These are phyloP conservation scores for Caracal caracal DNA, from an alignment of 2,113 vertebrate genomes.

Conservation along the genomic window DNA sequence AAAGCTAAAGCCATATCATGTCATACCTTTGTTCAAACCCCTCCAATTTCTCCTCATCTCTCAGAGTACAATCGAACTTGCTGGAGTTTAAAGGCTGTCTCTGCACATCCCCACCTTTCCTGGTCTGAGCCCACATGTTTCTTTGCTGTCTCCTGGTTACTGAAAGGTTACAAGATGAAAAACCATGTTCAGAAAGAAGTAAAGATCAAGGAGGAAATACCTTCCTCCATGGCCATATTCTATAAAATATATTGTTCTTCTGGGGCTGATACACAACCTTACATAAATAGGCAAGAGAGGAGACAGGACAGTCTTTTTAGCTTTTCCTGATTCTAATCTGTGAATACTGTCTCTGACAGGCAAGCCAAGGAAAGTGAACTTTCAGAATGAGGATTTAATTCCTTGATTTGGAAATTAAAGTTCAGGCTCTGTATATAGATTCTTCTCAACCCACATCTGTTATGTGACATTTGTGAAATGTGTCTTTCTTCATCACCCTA, in stretches of 20 bases:
- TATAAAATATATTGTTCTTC: not conserved
- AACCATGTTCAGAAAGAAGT: slow-evolving; percentile 20
- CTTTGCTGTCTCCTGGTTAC: not conserved
- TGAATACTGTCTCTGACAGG: not conserved
- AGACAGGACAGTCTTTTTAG: not conserved
- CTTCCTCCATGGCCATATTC: not conserved
- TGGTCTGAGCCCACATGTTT: not conserved
- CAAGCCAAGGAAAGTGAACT: not conserved
- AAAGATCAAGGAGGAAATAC: not conserved
- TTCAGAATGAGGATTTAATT: slow-evolving; percentile 28
- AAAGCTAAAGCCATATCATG: not conserved
- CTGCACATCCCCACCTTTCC: not conserved
- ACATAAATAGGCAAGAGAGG: not conserved
- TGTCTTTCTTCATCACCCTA: not conserved
- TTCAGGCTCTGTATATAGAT: not conserved
- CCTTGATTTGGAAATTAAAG: slow-evolving; percentile 8
- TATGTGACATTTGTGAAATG: not conserved
- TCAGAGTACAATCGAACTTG: not conserved
- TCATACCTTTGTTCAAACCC: not conserved
- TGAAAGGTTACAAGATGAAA: not conserved
- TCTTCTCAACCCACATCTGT: not conserved
- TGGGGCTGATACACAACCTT: not conserved
- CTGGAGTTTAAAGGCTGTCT: not conserved
- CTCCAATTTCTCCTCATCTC: not conserved
- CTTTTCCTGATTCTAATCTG: slow-evolving; percentile 12